A percentile compares a stretch with the other conserved stretches of the same genome.
phyloP scores from a whole-genome alignment of 2,888 invertebrate genomes.

The Papilio gigon region DNA sequence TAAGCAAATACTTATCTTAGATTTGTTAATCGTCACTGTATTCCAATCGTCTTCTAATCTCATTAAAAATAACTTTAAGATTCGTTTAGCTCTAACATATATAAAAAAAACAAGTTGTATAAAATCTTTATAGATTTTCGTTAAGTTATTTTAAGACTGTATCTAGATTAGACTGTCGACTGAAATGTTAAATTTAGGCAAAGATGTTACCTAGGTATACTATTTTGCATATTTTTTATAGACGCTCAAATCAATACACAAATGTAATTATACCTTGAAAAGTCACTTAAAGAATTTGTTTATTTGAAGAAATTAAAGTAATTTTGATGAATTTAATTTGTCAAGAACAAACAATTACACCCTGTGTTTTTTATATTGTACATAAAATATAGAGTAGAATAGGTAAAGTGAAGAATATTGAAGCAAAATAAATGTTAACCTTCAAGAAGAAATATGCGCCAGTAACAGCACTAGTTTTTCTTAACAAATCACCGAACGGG shows the following conservation, averaged over 20 bases:
- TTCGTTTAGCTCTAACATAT: background rate
- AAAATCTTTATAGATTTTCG: no score
- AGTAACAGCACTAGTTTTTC: conserved; percentile 55
- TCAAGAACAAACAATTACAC: background rate
- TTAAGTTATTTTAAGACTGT: no score
- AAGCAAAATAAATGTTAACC: conserved; percentile 49
- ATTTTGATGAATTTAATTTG: background rate
- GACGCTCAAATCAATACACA: no score
- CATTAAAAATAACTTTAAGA: background rate
- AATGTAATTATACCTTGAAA: no score
- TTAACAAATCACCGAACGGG: conserved; percentile 71
- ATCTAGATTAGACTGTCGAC: no score
- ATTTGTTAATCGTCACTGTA: conserved; percentile 3
- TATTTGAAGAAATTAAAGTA: background rate
- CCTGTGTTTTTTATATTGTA: background rate
- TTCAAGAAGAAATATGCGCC: conserved; percentile 51
- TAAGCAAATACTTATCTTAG: conserved; percentile 35
- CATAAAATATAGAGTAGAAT: background rate
- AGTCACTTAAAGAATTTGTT: no score
- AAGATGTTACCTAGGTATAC: no score
- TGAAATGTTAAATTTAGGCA: no score
- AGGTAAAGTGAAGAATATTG: conserved; percentile 30
- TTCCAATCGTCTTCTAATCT: background rate
- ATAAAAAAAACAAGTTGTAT: no score
- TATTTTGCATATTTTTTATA: no score